Percentiles rank a stretch among this genome's conserved stretches.
phyloP scores from a whole-genome alignment of 2,888 invertebrate genomes.

The Drosophila incognita region DNA sequence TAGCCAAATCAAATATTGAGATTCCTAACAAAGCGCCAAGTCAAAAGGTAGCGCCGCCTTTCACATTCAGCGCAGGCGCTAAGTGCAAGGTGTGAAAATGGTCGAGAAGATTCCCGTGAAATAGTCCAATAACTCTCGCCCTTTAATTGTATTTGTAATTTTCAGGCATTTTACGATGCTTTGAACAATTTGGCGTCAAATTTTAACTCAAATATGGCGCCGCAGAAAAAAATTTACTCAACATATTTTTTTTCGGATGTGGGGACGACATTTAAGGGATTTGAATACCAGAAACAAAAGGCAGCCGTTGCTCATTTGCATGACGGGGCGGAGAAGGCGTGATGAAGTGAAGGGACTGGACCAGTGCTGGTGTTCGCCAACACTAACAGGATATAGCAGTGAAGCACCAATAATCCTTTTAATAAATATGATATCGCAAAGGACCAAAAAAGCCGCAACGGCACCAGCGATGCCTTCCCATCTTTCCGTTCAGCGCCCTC shows the following conservation, averaged over 20 bases:
- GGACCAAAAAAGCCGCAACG: conserved; percentile 80
- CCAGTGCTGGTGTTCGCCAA: conserved; percentile 46
- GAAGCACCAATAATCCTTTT: conserved; percentile 84
- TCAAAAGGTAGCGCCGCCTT: conserved; percentile 69
- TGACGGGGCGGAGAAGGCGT: conserved; percentile 25
- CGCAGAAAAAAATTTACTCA: conserved; percentile 40
- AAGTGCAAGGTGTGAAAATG: conserved; percentile 71
- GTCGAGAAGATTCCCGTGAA: conserved; percentile 51
- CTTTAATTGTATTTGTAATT: conserved; percentile 77
- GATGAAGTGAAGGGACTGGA: not conserved
- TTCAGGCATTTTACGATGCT: conserved; percentile 61
- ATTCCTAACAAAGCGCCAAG: conserved; percentile 65
- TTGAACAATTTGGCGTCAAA: conserved; percentile 73
- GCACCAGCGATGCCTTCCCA: conserved; percentile 42
- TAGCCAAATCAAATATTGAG: conserved; percentile 64
- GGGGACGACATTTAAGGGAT: not conserved
- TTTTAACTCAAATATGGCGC: conserved; percentile 80
- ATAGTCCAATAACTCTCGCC: conserved; percentile 12
- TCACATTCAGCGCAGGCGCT: conserved; percentile 47
- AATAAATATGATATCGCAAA: conserved; percentile 84
- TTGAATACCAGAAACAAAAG: conserved; percentile 68
- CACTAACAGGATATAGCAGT: conserved; percentile 82
- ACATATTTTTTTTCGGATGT: conserved; percentile 54
- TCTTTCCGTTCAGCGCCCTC: conserved; percentile 4
- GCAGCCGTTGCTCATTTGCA: conserved; percentile 75